Base-by-base conservation (phyloP, 2,113 vertebrate genomes). In the Heptranchias perlo region DNA sequence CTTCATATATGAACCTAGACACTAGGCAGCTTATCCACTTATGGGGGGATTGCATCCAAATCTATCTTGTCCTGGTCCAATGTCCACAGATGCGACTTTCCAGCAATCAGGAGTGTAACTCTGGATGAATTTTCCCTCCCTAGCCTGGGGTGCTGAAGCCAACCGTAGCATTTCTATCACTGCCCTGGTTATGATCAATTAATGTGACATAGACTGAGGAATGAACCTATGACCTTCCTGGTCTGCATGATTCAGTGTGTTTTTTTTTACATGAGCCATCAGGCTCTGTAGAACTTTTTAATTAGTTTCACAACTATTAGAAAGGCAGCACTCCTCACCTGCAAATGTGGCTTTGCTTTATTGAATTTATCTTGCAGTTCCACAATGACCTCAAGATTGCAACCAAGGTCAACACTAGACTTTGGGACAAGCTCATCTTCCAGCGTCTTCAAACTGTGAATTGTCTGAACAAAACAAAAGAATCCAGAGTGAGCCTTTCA, bases 331-430 rank as follows among this genome's bases (percentile, higher is more conserved):
- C 84, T 96, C 73, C 96, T 97, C 96, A 99, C 99, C 97, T 97
- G 97, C 96, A 98, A 98, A 94, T 98, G 98, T 49, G 98, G 98
- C 96, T 98, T 98, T 96, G 98, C 98, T 96, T 98, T 96, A 39
- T 96, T 97, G 97, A 99, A 98, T 89, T 97, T 98, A 94, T 98
- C 97, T 96, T 97, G 97, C 94, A 99, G 97, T 87, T 97, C 97
- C 96, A 97, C 96, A 96, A 98, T 96, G 95, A 96, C 96, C 94
- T 96, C 96, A 96, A 98, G 96, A 95, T 97, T 97, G 95, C 96
- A 97, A 96, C 98, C 98, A 96, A 98, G 97, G 96, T 98, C 98
- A 95, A 98, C 96, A 14, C 96, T 97, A 96, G 96, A 97, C 47
- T 97, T 94, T 61, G 98, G 96, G 49, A 96, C 97, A 25, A 98